Conservation (phyloP, 2,113 vertebrate species). For the Nothocercus julius region DNA sequence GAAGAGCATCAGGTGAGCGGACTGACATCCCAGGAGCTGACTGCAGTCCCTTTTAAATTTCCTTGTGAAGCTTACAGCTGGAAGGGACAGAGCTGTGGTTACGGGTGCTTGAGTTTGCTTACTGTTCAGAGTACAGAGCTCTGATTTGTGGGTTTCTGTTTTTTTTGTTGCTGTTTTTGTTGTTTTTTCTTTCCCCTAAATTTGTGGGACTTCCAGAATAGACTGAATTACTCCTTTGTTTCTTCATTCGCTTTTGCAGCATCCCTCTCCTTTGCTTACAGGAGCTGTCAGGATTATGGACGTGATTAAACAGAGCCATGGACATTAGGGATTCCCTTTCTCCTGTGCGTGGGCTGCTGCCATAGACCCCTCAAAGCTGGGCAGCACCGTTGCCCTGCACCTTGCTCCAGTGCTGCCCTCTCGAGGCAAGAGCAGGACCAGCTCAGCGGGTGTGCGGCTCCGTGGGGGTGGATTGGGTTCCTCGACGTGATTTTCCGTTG, state of each 20-base stretch:
- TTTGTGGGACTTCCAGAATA: neutral
- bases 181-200: too few relatives aligned
- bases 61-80: neutral
- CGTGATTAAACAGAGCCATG: neutral
- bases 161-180: neutral
- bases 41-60: neutral
- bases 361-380: too few relatives aligned
- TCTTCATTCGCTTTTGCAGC: neutral
- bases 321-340: too few relatives aligned
- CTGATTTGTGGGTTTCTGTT: neutral
- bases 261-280: neutral
- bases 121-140: neutral
- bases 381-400: too few relatives aligned
- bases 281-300: neutral
- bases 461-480: too few relatives aligned
- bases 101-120: too few relatives aligned
- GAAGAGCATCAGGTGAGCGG: neutral
- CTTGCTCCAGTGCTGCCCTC: too few relatives aligned
- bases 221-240: neutral
- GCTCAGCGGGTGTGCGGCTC: too few relatives aligned
- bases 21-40: neutral
- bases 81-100: neutral
- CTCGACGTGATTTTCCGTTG: too few relatives aligned
- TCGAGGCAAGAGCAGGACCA: too few relatives aligned
- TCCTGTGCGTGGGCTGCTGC: neutral